phyloP scores from a whole-genome alignment of 1,140 invertebrate species.

The Varroa destructor region DNA sequence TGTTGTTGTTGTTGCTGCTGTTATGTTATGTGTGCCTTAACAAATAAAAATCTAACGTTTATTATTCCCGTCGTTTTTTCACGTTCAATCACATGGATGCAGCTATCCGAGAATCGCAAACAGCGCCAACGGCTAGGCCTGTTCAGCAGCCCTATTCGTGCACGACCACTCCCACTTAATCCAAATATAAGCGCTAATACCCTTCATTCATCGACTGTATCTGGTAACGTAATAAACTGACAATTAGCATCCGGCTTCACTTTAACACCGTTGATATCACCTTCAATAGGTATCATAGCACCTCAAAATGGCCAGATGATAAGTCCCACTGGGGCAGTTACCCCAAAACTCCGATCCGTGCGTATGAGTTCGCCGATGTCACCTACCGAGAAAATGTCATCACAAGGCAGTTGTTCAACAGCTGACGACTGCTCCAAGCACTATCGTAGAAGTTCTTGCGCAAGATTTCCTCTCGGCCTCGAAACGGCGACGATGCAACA shows the following conservation, averaged over 20 bases:
- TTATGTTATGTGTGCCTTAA: not conserved
- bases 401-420: not conserved
- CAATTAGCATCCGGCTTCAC: not conserved
- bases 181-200: not conserved
- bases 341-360: too few relatives aligned
- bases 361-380: not conserved
- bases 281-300: not conserved
- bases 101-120: constrained; percentile 11
- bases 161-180: not conserved
- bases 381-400: not conserved
- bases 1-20: too few relatives aligned
- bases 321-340: too few relatives aligned
- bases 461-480: too few relatives aligned
- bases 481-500: too few relatives aligned
- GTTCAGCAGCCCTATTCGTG: constrained; percentile 26
- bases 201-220: constrained; percentile 14
- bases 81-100: not conserved
- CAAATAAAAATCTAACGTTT: not conserved
- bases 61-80: not conserved
- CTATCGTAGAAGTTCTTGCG: too few relatives aligned
- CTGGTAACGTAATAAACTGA: not conserved
- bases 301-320: too few relatives aligned
- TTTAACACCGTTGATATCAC: not conserved
- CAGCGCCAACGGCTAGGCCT: constrained; percentile 12
- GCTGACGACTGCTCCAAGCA: not conserved